Conservation (phyloP, 2,113 vertebrate genomes). For the Porphyrio hochstetteri region DNA sequence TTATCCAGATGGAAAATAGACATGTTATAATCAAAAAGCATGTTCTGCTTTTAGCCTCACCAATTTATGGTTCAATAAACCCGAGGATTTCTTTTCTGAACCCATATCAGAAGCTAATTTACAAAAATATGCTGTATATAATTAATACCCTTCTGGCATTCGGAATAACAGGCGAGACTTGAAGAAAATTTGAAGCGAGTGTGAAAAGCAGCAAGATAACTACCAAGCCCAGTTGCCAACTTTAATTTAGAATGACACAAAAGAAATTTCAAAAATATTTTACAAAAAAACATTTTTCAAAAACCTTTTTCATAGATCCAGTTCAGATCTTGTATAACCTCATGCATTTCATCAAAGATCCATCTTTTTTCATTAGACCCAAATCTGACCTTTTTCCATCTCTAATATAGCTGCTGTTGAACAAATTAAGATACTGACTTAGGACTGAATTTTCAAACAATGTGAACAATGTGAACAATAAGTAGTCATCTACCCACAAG, state of each 20-base stretch:
- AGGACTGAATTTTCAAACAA: neutral
- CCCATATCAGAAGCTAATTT: slow-evolving; percentile 1
- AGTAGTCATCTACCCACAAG: neutral
- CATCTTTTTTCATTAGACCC: neutral
- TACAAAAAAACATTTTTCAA: neutral
- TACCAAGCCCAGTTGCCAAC: neutral
- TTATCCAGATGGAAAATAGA: slow-evolving; percentile 31
- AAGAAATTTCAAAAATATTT: neutral
- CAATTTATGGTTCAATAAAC: slow-evolving; percentile 12
- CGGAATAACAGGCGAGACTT: neutral
- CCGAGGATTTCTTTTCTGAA: slow-evolving; percentile 7
- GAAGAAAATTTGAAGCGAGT: neutral
- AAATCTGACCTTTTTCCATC: neutral
- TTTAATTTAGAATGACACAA: neutral
- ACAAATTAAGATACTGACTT: neutral
- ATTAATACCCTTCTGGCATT: slow-evolving; percentile 15
- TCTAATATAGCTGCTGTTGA: neutral
- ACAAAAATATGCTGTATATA: neutral
- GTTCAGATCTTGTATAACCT: neutral
- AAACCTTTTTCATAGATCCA: neutral
- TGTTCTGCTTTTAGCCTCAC: slow-evolving; percentile 11
- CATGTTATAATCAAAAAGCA: neutral
- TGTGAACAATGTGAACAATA: neutral
- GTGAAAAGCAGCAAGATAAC: neutral
- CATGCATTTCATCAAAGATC: neutral